phyloP scores from a whole-genome alignment of 2,888 invertebrate genomes.

The Endomychus coccineus region DNA sequence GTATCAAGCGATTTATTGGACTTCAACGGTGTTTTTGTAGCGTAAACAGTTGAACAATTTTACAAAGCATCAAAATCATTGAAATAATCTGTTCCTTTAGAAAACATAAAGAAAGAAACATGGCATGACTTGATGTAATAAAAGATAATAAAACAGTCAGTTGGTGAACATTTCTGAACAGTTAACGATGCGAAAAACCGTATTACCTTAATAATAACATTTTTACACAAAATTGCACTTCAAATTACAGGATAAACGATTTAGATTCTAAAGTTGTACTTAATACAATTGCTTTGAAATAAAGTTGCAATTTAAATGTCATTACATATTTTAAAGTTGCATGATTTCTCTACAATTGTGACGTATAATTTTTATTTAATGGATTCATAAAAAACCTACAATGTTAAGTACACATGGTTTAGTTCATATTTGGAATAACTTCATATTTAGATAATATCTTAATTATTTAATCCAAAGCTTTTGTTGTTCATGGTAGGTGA shows the following conservation, averaged over 20 bases:
- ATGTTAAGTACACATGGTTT: too few species aligned
- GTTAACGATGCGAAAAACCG: conserved; percentile 32
- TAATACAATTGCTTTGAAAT: conserved; percentile 24
- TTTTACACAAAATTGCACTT: conserved; percentile 28
- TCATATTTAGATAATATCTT: too few species aligned
- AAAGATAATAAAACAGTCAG: conserved; percentile 22
- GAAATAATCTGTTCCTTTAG: background rate
- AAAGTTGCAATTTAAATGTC: conserved; percentile 30
- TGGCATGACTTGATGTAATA: conserved; percentile 25
- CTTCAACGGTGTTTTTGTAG: too few species aligned
- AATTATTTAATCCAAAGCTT: too few species aligned
- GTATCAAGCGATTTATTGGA: too few species aligned
- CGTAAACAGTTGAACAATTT: background rate
- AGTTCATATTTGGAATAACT: too few species aligned
- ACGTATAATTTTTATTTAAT: conserved; percentile 23
- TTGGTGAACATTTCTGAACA: conserved; percentile 28
- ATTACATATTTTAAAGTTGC: conserved; percentile 23
- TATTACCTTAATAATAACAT: conserved; percentile 29
- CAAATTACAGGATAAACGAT: conserved; percentile 29
- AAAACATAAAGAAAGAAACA: background rate
- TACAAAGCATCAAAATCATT: too few species aligned
- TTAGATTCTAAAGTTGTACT: conserved; percentile 23
- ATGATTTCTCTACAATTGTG: conserved; percentile 18
- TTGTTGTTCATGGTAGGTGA: too few species aligned
- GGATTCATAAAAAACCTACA: conserved; percentile 16